Conservation (phyloP, 2,113 vertebrate genomes). For the Myotis davidii region DNA sequence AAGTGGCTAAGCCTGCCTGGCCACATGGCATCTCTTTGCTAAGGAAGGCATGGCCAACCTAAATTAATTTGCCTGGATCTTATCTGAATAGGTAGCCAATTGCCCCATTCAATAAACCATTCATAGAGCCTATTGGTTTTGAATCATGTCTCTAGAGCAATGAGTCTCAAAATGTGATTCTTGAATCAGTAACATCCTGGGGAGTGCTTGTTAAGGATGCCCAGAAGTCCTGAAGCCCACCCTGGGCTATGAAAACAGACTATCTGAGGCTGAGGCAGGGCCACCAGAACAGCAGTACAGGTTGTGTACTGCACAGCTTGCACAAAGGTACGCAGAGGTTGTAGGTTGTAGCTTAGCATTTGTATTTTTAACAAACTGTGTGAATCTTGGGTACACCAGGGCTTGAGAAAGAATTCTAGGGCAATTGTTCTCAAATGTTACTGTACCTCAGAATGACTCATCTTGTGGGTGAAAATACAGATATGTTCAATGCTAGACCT, state of each 20-base stretch:
- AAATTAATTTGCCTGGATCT: not conserved
- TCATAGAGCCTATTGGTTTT: not conserved
- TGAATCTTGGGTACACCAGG: not conserved
- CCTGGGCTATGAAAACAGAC: not conserved
- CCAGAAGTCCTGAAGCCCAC: not conserved
- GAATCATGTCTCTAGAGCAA: not conserved
- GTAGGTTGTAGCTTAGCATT: not conserved
- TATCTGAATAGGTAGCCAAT: not conserved
- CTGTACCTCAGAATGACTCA: not conserved
- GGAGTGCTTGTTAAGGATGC: not conserved
- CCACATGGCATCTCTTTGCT: not conserved
- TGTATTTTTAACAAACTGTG: not conserved
- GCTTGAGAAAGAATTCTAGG: not conserved
- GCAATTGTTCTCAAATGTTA: not conserved
- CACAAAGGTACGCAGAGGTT: not conserved
- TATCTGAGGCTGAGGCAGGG: not conserved
- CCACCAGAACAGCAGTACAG: accelerated
- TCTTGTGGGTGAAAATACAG: not conserved
- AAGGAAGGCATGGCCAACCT: not conserved
- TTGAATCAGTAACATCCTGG: not conserved
- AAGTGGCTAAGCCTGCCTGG: not conserved
- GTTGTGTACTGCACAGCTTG: accelerated
- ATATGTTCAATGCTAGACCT: not conserved
- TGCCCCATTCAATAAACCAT: not conserved
- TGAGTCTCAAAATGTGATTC: not conserved